These are phyloP conservation scores for Platycnemis pennipes DNA, from an alignment of 2,888 invertebrate genomes.

Conservation along the genomic window DNA sequence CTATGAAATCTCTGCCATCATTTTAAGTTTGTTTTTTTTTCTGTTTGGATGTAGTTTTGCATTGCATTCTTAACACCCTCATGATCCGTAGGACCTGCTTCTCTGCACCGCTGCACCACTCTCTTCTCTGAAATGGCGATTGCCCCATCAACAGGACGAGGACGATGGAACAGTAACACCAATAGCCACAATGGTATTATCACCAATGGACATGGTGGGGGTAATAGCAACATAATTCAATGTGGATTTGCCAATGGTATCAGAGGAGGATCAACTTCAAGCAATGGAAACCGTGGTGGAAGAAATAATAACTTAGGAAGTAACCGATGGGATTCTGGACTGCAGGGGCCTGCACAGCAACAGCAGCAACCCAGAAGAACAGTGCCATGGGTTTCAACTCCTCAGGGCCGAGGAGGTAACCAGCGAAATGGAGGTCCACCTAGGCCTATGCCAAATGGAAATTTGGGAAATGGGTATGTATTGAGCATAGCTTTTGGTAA, in stretches of 20 bases:
- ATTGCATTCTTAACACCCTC: slow-evolving; percentile 64
- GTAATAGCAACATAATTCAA: not conserved
- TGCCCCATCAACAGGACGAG: slow-evolving; percentile 66
- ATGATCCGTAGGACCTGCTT: slow-evolving; percentile 63
- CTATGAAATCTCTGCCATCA: not conserved
- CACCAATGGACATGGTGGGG: slow-evolving; percentile 42
- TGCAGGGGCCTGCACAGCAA: slow-evolving; percentile 22
- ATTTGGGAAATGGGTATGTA: slow-evolving; percentile 57
- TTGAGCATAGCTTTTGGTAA: not conserved
- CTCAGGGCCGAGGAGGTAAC: slow-evolving; percentile 17
- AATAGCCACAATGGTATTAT: slow-evolving; percentile 49
- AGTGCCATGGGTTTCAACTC: slow-evolving; percentile 55
- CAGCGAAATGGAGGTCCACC: slow-evolving; percentile 51
- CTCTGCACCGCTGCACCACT: slow-evolving; percentile 64
- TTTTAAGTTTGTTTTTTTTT: slow-evolving; percentile 61
- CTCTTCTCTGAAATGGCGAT: slow-evolving; percentile 67
- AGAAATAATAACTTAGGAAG: slow-evolving; percentile 15
- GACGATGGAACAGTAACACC: slow-evolving; percentile 52
- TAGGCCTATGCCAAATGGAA: slow-evolving; percentile 55
- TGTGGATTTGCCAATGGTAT: slow-evolving; percentile 59
- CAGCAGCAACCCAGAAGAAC: slow-evolving; percentile 44
- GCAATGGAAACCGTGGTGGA: slow-evolving; percentile 41
- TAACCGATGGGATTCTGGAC: slow-evolving; percentile 55
- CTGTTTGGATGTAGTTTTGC: slow-evolving; percentile 53
- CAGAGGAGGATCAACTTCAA: slow-evolving; percentile 40